Conservation (phyloP, 2,113 vertebrate species). For the Patagioenas fasciata region DNA sequence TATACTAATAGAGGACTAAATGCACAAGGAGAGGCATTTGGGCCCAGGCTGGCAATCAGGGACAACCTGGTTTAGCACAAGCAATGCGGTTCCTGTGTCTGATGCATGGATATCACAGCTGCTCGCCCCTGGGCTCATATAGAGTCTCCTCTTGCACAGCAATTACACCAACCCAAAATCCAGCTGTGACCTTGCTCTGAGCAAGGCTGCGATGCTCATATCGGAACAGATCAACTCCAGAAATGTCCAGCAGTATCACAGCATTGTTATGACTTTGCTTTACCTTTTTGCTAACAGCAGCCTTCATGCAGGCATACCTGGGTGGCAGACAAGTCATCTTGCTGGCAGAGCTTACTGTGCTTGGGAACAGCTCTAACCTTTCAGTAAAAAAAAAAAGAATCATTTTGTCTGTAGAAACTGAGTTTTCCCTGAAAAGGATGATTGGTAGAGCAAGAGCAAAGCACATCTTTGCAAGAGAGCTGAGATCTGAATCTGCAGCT, state of each 20-base stretch:
- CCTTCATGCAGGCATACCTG: not conserved
- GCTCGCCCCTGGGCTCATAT: not conserved
- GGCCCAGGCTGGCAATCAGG: not conserved
- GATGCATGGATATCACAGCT: not conserved
- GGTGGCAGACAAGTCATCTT: not conserved
- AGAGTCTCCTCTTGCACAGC: not conserved
- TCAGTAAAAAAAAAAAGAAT: not conserved
- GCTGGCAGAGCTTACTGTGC: not conserved
- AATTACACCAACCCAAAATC: not conserved
- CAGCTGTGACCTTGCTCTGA: not conserved
- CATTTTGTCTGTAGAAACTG: not conserved
- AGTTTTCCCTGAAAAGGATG: not conserved
- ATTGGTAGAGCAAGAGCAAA: not conserved
- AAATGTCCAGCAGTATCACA: not conserved
- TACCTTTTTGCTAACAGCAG: not conserved
- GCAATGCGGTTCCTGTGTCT: not conserved
- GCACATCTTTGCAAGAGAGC: not conserved
- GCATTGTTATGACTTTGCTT: not conserved
- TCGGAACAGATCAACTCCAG: not conserved
- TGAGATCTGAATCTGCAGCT: not conserved
- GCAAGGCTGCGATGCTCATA: not conserved
- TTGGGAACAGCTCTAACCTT: slow-evolving; percentile 1
- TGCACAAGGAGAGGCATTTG: not conserved
- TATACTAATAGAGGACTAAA: not conserved
- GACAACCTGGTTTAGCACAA: not conserved